Evolutionary conservation across 2,888 invertebrate genomes (phyloP).

Genomic region (Drosophila fulvimacula): DNA sequence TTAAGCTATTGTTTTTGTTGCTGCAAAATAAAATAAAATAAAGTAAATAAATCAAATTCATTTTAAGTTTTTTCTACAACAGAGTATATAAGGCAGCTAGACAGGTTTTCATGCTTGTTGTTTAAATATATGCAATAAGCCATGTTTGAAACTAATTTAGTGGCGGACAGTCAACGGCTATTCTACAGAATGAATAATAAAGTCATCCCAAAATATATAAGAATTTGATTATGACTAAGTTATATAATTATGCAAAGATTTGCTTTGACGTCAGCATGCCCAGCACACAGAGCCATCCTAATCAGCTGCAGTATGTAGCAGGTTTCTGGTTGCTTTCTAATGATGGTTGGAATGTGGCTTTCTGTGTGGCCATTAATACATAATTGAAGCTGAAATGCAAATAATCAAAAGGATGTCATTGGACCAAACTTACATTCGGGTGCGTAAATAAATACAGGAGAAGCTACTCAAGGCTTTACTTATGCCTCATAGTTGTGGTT

Average conservation of each 20-base stretch:
- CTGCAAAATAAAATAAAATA: too few relatives aligned
- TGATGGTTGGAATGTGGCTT: background rate
- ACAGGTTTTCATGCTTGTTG: background rate
- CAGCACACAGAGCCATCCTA: background rate
- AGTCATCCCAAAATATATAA: background rate
- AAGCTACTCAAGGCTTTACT: background rate
- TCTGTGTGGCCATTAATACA: background rate
- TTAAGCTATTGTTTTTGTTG: too few relatives aligned
- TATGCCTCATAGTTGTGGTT: background rate
- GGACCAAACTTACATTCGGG: background rate
- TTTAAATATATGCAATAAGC: background rate
- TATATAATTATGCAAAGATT: background rate
- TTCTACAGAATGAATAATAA: too few relatives aligned
- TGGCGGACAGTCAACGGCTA: too few relatives aligned
- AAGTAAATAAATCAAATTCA: too few relatives aligned
- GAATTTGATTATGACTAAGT: conserved; percentile 5
- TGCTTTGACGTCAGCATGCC: background rate
- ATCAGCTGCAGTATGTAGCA: background rate
- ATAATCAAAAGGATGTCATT: background rate
- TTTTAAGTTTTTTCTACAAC: too few relatives aligned
- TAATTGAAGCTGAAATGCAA: background rate
- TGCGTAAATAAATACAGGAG: background rate
- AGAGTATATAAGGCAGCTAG: background rate
- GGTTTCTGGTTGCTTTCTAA: background rate
- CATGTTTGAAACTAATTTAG: too few relatives aligned